Percentiles rank a stretch among this genome's conserved stretches.
Evolutionary conservation across 2,113 vertebrate species (phyloP).

Genomic region (Labeo catla): DNA sequence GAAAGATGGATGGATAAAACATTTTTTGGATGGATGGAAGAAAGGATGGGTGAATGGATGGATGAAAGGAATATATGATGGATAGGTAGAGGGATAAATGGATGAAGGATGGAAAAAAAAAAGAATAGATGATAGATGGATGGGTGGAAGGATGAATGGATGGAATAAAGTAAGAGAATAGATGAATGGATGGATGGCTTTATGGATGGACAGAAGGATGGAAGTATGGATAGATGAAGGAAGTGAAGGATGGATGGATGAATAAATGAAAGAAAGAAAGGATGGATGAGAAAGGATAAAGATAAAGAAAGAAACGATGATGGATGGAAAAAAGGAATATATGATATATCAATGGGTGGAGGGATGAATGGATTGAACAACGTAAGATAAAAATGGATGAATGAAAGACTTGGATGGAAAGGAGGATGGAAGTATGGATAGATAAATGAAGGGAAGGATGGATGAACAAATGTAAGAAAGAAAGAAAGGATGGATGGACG

Average conservation of each 20-base stretch:
- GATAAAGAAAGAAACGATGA: neutral
- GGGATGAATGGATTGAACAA: neutral
- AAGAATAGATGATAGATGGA: neutral
- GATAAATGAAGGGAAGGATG: neutral
- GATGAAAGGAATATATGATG: neutral
- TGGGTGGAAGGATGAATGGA: neutral
- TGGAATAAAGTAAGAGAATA: no score
- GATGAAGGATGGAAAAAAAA: neutral
- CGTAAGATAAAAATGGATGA: no score
- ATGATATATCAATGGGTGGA: no score
- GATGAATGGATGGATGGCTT: no score
- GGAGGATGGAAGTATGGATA: neutral
- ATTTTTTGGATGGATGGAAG: neutral
- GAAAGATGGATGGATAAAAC: neutral
- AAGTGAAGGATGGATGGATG: neutral
- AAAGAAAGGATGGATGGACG: neutral
- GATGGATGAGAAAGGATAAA: neutral
- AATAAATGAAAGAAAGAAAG: neutral
- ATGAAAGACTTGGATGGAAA: no score
- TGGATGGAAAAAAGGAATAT: neutral
- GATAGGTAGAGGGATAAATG: neutral
- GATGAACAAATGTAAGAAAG: neutral
- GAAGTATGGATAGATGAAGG: no score
- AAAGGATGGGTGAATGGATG: no score
- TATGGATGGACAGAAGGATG: no score